A percentile compares a stretch with the other conserved stretches of the same genome.
Conservation (phyloP, 92 coral and sea anemone genomes). For the Phenganax marumi region DNA sequence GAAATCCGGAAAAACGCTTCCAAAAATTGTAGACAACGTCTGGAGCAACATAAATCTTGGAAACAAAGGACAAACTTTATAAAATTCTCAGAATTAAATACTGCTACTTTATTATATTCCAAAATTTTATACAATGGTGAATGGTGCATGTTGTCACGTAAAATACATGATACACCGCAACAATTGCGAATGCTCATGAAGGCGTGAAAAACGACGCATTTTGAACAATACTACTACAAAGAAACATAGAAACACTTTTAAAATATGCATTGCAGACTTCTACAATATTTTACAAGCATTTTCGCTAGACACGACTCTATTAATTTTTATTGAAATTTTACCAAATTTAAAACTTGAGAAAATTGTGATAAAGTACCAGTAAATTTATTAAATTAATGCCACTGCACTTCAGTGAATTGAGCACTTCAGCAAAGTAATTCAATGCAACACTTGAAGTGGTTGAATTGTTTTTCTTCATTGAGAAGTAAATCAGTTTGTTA, state of each 20-base stretch:
- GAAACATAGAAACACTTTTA: background rate
- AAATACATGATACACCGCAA: background rate
- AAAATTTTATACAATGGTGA: too few relatives aligned
- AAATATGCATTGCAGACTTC: constrained; percentile 9
- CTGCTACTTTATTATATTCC: background rate
- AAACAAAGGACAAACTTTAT: background rate
- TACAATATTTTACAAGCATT: background rate
- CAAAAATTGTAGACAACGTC: background rate
- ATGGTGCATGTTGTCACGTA: too few relatives aligned
- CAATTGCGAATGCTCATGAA: background rate
- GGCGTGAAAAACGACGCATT: constrained; percentile 10
- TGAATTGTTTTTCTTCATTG: background rate
- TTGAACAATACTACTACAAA: background rate
- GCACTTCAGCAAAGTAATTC: background rate
- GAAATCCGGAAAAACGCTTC: constrained; percentile 5
- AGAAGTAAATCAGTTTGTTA: background rate
- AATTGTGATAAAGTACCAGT: background rate
- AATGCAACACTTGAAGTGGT: background rate
- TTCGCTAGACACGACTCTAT: background rate
- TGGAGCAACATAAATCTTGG: background rate
- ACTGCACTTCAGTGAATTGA: background rate
- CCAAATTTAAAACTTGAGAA: constrained; percentile 2
- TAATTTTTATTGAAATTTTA: background rate
- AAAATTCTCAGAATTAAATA: background rate
- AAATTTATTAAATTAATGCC: too few relatives aligned